These are phyloP conservation scores for Noctua janthina DNA, from an alignment of 2,888 invertebrate species.

Conservation along the genomic window DNA sequence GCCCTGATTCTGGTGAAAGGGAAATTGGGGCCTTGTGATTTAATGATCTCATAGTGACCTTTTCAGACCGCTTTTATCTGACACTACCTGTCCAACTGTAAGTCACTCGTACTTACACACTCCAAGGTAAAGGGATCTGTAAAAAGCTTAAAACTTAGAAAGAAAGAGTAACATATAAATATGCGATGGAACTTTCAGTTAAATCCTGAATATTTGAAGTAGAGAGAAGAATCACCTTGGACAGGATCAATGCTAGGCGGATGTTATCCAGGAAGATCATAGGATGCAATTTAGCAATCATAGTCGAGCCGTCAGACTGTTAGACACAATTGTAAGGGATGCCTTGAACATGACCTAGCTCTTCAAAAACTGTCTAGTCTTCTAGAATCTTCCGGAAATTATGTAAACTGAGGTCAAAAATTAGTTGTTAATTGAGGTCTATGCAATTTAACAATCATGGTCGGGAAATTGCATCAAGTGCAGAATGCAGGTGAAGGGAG, in stretches of 20 bases:
- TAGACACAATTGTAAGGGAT: conserved; percentile 69
- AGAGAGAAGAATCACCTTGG: conserved; percentile 2
- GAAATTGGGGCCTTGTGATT: conserved; percentile 52
- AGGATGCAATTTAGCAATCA: conserved; percentile 73
- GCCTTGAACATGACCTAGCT: conserved; percentile 59
- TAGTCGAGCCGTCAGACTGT: conserved; percentile 43
- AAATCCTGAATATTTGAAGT: neutral
- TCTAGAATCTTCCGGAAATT: conserved; percentile 36
- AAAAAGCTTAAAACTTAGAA: neutral
- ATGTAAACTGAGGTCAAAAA: conserved; percentile 18
- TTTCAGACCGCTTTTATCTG: conserved; percentile 34
- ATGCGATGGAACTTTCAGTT: neutral
- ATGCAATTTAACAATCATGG: conserved; percentile 58
- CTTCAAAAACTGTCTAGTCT: conserved; percentile 29
- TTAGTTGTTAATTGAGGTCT: neutral
- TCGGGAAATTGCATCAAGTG: conserved; percentile 47
- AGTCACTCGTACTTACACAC: conserved; percentile 18
- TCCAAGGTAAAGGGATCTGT: conserved; percentile 31
- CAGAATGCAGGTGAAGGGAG: conserved; percentile 64
- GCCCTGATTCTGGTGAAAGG: conserved; percentile 48
- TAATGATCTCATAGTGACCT: conserved; percentile 61
- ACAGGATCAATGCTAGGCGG: conserved; percentile 63
- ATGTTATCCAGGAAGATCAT: conserved; percentile 70
- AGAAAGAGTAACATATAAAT: neutral
- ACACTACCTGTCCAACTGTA: conserved; percentile 19